A percentile compares a stretch with the other conserved stretches of the same genome.
Conservation (phyloP, 1,140 invertebrate species). For the Drosophila nannoptera region DNA sequence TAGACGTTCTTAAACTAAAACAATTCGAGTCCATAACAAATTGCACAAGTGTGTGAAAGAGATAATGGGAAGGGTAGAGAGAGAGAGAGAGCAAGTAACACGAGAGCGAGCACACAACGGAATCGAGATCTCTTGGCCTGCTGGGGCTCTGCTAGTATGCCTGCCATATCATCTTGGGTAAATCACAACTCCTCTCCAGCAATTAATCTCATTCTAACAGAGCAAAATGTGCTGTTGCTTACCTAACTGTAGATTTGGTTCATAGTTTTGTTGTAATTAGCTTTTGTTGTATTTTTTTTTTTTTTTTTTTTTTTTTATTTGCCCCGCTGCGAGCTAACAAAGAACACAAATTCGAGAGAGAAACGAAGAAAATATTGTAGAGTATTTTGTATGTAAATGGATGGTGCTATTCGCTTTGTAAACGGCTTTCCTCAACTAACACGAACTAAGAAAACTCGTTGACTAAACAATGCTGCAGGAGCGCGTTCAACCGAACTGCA, state of each 20-base stretch:
- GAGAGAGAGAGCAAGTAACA: no score
- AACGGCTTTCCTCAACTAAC: slow-evolving; percentile 23
- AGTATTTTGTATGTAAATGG: slow-evolving; percentile 10
- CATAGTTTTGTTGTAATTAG: no score
- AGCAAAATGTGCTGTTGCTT: slow-evolving; percentile 7
- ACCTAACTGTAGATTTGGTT: no score
- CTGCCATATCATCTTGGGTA: slow-evolving; percentile 16
- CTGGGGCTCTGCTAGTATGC: no score
- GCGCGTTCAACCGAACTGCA: slow-evolving; percentile 6
- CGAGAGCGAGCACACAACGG: no score
- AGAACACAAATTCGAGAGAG: slow-evolving; percentile 1
- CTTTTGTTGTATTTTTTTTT: slow-evolving; percentile 10
- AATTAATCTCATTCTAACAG: not conserved
- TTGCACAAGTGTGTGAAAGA: not conserved
- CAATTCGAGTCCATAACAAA: slow-evolving; percentile 1
- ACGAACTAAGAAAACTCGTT: slow-evolving; percentile 41
- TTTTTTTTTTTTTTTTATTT: slow-evolving; percentile 22
- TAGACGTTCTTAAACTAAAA: slow-evolving; percentile 26
- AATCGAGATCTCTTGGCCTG: no score
- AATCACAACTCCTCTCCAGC: slow-evolving; percentile 13
- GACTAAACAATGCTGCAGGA: slow-evolving; percentile 60
- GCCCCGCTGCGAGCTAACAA: slow-evolving; percentile 7
- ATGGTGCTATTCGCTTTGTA: slow-evolving; percentile 20
- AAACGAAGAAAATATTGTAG: not conserved
- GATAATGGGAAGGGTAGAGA: slow-evolving; percentile 10